These are phyloP conservation scores for Mionectes macconnelli DNA, from an alignment of 2,113 vertebrate species.

Conservation along the genomic window DNA sequence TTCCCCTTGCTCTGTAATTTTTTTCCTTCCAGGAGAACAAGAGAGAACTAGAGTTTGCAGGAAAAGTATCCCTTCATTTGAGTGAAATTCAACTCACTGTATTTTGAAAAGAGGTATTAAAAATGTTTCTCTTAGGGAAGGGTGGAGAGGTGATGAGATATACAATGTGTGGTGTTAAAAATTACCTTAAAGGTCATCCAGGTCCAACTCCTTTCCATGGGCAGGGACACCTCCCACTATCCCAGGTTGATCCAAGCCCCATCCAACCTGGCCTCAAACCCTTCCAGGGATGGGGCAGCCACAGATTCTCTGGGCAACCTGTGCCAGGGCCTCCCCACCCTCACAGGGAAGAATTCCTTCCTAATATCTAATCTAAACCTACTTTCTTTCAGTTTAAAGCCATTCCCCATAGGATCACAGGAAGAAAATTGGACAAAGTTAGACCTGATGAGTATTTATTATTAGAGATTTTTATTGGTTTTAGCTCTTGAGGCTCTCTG, in stretches of 20 bases:
- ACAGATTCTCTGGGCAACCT: not conserved
- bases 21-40: not conserved
- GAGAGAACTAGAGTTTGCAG: not conserved
- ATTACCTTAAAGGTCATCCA: not conserved
- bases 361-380: not conserved
- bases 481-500: not conserved
- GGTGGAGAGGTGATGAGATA: too few species aligned
- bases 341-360: not conserved
- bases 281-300: not conserved
- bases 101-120: not conserved
- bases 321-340: not conserved
- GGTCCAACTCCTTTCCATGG: fast-evolving
- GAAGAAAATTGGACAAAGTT: not conserved
- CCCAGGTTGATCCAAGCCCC: fast-evolving
- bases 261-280: fast-evolving
- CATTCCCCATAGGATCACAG: not conserved
- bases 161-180: not conserved
- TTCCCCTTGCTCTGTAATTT: not conserved
- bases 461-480: not conserved
- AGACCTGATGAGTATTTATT: not conserved
- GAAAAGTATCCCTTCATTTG: not conserved
- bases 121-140: not conserved
- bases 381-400: not conserved
- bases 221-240: fast-evolving
- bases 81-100: not conserved